Conservation (phyloP, 2,113 vertebrate genomes). For the Vulpes vulpes region DNA sequence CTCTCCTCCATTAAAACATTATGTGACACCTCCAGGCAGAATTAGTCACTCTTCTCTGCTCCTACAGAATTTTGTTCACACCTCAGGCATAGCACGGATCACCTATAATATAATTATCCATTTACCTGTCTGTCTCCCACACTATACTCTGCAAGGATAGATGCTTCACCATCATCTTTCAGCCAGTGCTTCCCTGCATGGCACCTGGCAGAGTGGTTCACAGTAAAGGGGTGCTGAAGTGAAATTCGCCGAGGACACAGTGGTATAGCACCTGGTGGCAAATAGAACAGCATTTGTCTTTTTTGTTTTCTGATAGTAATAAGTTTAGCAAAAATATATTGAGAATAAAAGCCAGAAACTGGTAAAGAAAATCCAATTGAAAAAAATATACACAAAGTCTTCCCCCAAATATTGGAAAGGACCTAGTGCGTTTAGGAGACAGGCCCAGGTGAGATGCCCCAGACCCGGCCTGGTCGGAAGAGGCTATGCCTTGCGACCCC, state of each 20-base stretch:
- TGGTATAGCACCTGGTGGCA: not conserved
- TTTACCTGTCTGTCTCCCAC: conserved; percentile 12
- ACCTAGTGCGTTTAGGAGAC: not conserved
- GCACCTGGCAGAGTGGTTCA: not conserved
- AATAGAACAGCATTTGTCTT: not conserved
- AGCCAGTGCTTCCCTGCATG: not conserved
- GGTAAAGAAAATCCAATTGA: conserved; percentile 13
- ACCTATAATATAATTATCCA: not conserved
- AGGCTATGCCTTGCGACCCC: not conserved
- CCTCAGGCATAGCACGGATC: not conserved
- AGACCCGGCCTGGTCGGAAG: not conserved
- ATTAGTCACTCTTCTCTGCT: not conserved
- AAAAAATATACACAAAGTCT: not conserved
- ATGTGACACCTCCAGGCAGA: not conserved
- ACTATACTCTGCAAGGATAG: not conserved
- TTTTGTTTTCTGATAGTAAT: conserved; percentile 24
- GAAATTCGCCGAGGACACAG: not conserved
- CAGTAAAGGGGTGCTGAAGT: not conserved
- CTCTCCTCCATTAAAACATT: not conserved
- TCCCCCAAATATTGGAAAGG: not conserved
- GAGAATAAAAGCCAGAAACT: conserved; percentile 65
- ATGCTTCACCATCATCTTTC: not conserved
- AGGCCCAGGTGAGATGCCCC: not conserved
- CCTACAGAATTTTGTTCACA: not conserved
- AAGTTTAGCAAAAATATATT: conserved; percentile 74